Percentiles rank a stretch among this genome's conserved stretches.
Conservation (phyloP, 2,888 invertebrate species). For the Sminthurinus aureus region DNA sequence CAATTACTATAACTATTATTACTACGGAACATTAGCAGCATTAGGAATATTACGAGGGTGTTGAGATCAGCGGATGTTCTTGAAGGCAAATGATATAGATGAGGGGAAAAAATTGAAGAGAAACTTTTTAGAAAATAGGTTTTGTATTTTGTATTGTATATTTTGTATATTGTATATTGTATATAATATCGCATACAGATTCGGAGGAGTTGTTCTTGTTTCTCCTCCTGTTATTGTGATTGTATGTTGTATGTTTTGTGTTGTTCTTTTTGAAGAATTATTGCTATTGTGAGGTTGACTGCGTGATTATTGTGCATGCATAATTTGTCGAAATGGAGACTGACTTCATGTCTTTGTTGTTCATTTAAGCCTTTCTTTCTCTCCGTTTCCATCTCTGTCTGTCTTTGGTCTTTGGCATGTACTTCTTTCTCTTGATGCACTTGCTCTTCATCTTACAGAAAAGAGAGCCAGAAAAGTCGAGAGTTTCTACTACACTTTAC, state of each 20-base stretch:
- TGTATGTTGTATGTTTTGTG: neutral
- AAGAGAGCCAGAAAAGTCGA: neutral
- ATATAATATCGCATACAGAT: neutral
- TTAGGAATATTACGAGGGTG: constrained; percentile 26
- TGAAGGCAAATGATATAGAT: constrained; percentile 27
- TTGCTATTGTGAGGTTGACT: constrained; percentile 32
- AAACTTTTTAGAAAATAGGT: constrained; percentile 8
- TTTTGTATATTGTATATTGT: no score
- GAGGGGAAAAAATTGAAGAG: constrained; percentile 9
- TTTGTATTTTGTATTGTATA: neutral
- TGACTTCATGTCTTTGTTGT: constrained; percentile 25
- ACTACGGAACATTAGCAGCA: constrained; percentile 14
- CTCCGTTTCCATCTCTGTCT: constrained; percentile 9
- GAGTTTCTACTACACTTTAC: neutral
- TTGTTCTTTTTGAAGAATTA: neutral
- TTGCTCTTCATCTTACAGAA: constrained; percentile 1
- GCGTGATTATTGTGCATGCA: constrained; percentile 48
- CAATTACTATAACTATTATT: no score
- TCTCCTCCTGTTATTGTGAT: neutral
- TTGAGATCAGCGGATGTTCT: constrained; percentile 35
- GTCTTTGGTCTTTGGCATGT: no score
- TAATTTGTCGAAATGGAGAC: constrained; percentile 46
- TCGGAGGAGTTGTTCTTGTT: neutral
- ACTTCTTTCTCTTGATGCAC: no score
- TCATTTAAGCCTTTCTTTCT: neutral